Percentiles rank a stretch among this genome's conserved stretches.
These are phyloP conservation scores for Myiozetetes cayanensis DNA, from an alignment of 2,113 vertebrate genomes.

Conservation along the genomic window DNA sequence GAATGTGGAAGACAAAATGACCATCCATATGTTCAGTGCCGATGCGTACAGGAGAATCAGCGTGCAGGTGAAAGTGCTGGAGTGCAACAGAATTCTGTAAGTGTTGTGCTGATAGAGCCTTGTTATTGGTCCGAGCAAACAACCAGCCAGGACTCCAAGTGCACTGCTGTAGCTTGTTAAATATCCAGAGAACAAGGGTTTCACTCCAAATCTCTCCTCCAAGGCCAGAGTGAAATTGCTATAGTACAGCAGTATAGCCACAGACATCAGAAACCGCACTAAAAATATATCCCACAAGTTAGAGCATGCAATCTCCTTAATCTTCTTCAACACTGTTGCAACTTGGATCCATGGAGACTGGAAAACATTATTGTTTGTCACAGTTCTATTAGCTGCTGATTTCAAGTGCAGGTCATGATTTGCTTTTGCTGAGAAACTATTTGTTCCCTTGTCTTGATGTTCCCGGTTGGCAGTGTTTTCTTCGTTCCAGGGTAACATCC, in stretches of 20 bases:
- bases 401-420: not conserved
- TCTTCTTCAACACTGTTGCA: constrained; percentile 73
- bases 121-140: constrained; percentile 84
- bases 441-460: not conserved
- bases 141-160: constrained; percentile 86
- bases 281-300: constrained; percentile 90
- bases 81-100: constrained; percentile 83
- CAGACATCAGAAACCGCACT: constrained; percentile 87
- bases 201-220: constrained; percentile 90
- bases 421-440: not conserved
- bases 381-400: not conserved
- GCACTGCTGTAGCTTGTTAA: constrained; percentile 91
- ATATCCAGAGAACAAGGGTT: constrained; percentile 85
- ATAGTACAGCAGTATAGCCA: constrained; percentile 90
- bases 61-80: constrained; percentile 79
- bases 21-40: constrained; percentile 75
- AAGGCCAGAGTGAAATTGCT: constrained; percentile 93
- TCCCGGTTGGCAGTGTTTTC: constrained; percentile 4
- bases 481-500: constrained; percentile 84
- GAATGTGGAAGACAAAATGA: constrained; percentile 84
- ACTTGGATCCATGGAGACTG: constrained; percentile 74
- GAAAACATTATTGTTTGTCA: not conserved
- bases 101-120: constrained; percentile 81
- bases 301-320: constrained; percentile 79
- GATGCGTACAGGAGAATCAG: constrained; percentile 82